phyloP scores from a whole-genome alignment of 2,888 invertebrate genomes.

The Melanchra persicariae region DNA sequence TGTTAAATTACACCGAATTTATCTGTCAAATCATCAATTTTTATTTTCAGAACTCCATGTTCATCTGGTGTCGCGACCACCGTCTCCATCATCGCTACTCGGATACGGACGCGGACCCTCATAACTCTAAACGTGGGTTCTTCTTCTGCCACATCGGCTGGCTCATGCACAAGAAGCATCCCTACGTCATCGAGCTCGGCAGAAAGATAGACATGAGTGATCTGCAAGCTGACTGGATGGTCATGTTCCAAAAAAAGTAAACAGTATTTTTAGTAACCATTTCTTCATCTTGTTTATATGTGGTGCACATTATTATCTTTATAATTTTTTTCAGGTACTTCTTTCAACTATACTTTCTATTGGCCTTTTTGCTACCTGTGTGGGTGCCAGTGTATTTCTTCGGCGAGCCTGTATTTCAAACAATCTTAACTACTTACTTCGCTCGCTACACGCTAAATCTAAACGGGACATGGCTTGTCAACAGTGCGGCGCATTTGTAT shows the following conservation, averaged over 20 bases:
- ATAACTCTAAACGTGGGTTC: conserved; percentile 95
- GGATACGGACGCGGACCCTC: conserved; percentile 94
- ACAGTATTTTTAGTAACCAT: not conserved
- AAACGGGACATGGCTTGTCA: conserved; percentile 96
- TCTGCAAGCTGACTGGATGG: conserved; percentile 92
- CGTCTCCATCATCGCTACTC: conserved; percentile 95
- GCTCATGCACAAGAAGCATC: conserved; percentile 95
- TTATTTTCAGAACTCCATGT: conserved; percentile 92
- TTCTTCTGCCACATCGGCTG: conserved; percentile 97
- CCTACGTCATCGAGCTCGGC: conserved; percentile 93
- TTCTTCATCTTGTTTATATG: not conserved
- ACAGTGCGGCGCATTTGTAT: conserved; percentile 95
- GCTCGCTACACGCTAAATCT: conserved; percentile 91
- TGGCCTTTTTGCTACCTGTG: conserved; percentile 92
- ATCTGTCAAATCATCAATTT: not conserved
- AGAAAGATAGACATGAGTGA: conserved; percentile 94
- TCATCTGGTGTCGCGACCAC: conserved; percentile 95
- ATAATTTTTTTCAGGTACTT: conserved; percentile 91
- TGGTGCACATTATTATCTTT: not conserved
- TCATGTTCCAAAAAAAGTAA: conserved; percentile 94
- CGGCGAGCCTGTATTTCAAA: conserved; percentile 91
- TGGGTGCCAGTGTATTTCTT: conserved; percentile 93
- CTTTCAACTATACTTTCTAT: conserved; percentile 89
- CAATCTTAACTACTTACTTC: conserved; percentile 92
- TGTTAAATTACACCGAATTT: not conserved